Evolutionary conservation across 2,113 vertebrate genomes (phyloP).

Genomic region (Alouatta palliata): DNA sequence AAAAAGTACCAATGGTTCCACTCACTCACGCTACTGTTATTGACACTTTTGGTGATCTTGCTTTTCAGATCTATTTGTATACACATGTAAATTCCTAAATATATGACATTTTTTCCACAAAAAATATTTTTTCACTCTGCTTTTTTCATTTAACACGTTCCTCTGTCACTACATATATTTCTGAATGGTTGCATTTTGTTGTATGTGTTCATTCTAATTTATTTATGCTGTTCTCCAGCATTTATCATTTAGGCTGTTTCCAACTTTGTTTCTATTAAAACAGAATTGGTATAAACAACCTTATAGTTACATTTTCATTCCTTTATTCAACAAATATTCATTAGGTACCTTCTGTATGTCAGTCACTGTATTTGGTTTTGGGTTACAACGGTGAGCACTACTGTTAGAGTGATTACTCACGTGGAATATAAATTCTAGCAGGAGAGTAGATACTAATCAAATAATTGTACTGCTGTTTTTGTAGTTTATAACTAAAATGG

Average conservation of each 20-base stretch:
- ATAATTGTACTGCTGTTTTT: slow-evolving; percentile 12
- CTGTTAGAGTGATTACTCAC: background rate
- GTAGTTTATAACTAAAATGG: slow-evolving; percentile 2
- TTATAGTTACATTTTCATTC: background rate
- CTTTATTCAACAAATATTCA: background rate
- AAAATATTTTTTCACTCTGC: background rate
- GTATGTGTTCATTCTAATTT: background rate
- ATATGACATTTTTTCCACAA: background rate
- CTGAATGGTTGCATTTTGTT: slow-evolving; percentile 29
- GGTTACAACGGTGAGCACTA: slow-evolving; percentile 16
- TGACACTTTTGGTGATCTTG: slow-evolving; percentile 23
- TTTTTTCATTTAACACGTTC: slow-evolving; percentile 29
- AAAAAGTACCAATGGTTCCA: background rate
- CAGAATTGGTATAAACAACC: background rate
- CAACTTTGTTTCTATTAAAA: slow-evolving; percentile 40
- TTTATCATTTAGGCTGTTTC: background rate
- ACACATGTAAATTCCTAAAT: background rate
- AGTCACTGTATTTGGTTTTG: slow-evolving; percentile 9
- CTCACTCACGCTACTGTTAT: background rate
- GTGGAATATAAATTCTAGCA: slow-evolving; percentile 48
- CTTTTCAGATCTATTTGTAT: slow-evolving; percentile 25
- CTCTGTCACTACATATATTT: background rate
- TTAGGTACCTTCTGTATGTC: background rate
- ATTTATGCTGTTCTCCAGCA: background rate
- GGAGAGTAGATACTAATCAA: slow-evolving; percentile 11